These are phyloP conservation scores for Drosophila triauraria DNA, from an alignment of 1,140 invertebrate species.

Conservation along the genomic window DNA sequence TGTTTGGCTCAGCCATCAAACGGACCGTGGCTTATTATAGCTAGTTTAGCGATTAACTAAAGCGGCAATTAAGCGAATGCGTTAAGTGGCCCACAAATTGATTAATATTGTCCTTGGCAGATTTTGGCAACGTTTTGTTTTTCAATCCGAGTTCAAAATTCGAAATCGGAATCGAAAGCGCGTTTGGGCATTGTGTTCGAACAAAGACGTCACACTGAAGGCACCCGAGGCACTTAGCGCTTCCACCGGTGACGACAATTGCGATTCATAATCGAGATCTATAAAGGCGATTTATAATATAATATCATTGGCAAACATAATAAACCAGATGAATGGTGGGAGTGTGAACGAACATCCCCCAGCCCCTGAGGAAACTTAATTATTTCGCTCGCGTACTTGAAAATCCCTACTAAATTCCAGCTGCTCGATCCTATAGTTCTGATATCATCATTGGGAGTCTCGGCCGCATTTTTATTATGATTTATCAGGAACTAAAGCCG, in stretches of 20 bases:
- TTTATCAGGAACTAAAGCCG: constrained; percentile 52
- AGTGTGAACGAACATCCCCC: constrained; percentile 19
- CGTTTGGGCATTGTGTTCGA: constrained; percentile 12
- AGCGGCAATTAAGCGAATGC: constrained; percentile 26
- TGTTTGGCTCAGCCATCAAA: constrained; percentile 28
- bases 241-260: constrained; percentile 37
- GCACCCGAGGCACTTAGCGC: constrained; percentile 33
- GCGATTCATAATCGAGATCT: constrained; percentile 13
- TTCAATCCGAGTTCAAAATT: constrained; percentile 25
- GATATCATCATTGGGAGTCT: constrained; percentile 17
- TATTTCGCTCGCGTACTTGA: constrained; percentile 26
- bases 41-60: constrained; percentile 34
- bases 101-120: constrained; percentile 39
- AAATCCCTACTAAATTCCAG: constrained; percentile 11
- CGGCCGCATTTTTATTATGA: constrained; percentile 39
- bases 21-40: constrained; percentile 29
- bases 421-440: constrained; percentile 8
- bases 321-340: constrained; percentile 37
- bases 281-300: constrained; percentile 20
- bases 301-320: constrained; percentile 31
- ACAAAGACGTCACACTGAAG: constrained; percentile 31
- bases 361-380: constrained; percentile 5
- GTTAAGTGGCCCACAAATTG: constrained; percentile 31
- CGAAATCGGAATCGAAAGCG: constrained; percentile 2
- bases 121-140: constrained; percentile 35